Evolutionary conservation across 2,797 vertebrate genomes (phyloP).

Genomic region (Hapalemur alaotrensis): DNA sequence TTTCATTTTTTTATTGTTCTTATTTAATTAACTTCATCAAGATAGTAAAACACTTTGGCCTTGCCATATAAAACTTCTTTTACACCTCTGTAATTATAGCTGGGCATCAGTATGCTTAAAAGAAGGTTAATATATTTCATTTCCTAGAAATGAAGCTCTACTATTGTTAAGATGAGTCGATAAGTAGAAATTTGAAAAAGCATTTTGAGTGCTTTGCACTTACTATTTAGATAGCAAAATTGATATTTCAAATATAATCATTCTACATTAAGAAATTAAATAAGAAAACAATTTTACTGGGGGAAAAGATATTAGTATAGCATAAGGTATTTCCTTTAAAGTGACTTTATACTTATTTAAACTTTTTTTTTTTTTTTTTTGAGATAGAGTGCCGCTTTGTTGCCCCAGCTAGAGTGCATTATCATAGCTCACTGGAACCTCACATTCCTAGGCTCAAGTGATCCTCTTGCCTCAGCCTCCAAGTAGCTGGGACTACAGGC

Average conservation of each 20-base stretch:
- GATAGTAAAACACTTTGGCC: neutral
- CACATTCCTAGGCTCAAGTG: neutral
- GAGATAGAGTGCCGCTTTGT: neutral
- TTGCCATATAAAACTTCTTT: neutral
- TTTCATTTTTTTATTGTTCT: neutral
- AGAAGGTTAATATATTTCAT: neutral
- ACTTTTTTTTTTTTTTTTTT: neutral
- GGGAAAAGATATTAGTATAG: neutral
- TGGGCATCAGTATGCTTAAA: neutral
- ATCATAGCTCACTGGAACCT: neutral
- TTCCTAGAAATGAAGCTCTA: neutral
- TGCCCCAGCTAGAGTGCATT: neutral
- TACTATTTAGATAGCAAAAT: neutral
- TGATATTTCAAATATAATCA: neutral
- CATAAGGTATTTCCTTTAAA: neutral
- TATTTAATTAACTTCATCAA: neutral
- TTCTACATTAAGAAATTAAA: neutral
- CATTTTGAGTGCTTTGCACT: neutral
- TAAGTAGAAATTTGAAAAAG: neutral
- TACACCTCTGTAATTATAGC: neutral
- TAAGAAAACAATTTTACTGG: neutral
- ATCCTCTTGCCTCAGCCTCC: neutral
- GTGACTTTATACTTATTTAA: neutral
- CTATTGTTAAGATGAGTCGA: neutral
- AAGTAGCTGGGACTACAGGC: neutral